phyloP scores from a whole-genome alignment of 2,113 vertebrate genomes.

The Micronycteris hirsuta region DNA sequence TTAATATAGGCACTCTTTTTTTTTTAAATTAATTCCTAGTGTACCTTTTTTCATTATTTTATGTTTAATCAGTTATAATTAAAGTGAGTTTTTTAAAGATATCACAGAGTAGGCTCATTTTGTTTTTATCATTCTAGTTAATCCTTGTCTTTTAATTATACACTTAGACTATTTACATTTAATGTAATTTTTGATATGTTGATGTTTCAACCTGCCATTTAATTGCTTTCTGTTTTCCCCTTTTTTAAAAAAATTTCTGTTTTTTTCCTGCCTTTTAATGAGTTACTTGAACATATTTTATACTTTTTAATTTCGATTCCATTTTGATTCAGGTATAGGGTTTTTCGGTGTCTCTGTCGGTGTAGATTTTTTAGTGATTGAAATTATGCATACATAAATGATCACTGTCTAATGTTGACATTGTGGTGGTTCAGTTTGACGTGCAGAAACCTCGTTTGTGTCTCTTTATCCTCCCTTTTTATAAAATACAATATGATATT shows the following conservation, averaged over 20 bases:
- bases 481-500: background rate
- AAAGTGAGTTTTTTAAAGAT: background rate
- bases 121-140: background rate
- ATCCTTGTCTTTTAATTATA: background rate
- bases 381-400: background rate
- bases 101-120: background rate
- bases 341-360: background rate
- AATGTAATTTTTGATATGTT: background rate
- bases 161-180: background rate
- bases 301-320: background rate
- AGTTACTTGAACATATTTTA: background rate
- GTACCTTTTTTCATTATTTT: background rate
- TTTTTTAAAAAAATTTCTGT: background rate
- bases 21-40: background rate
- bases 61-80: background rate
- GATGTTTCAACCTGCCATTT: background rate
- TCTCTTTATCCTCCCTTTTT: background rate
- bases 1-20: background rate
- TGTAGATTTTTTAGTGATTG: background rate
- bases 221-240: background rate
- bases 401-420: background rate
- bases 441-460: background rate
- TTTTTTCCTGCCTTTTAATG: background rate
- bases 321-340: background rate
- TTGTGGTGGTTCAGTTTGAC: background rate